phyloP scores from a whole-genome alignment of 2,113 vertebrate species.

The Lepidothrix coronata region DNA sequence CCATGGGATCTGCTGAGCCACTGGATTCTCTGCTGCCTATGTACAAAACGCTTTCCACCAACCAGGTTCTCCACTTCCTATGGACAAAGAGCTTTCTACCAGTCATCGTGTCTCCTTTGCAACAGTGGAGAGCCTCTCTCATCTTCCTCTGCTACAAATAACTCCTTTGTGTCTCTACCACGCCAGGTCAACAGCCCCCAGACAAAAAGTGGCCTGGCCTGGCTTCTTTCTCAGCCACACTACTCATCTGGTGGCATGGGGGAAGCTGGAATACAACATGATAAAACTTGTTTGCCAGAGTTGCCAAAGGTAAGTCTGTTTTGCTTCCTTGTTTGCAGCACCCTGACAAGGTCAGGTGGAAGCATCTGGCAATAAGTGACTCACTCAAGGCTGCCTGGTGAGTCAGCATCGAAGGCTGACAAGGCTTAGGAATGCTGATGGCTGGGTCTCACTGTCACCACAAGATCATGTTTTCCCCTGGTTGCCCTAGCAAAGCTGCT shows the following conservation, averaged over 20 bases:
- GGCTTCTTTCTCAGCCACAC: neutral
- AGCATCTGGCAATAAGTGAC: constrained; percentile 37
- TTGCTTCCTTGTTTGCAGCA: constrained; percentile 37
- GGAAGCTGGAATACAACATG: neutral
- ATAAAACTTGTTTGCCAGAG: constrained; percentile 20
- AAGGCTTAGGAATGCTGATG: constrained; percentile 44
- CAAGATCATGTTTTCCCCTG: neutral
- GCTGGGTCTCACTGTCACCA: neutral
- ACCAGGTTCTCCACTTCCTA: neutral
- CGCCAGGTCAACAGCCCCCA: accelerated
- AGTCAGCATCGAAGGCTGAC: constrained; percentile 37
- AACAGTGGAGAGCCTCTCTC: neutral
- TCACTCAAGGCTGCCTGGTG: constrained; percentile 14
- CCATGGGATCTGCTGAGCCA: neutral
- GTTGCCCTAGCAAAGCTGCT: constrained; percentile 13
- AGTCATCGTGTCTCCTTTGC: neutral
- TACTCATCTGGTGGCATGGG: neutral
- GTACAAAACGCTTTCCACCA: neutral
- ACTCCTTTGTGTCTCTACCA: neutral
- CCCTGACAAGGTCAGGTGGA: constrained; percentile 50
- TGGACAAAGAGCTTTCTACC: neutral
- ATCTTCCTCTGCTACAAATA: neutral
- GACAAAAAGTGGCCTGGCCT: neutral
- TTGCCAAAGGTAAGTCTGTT: constrained; percentile 38
- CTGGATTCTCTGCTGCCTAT: neutral